Conservation (phyloP, 2,888 invertebrate genomes). For the Taphrorychus bicolor region DNA sequence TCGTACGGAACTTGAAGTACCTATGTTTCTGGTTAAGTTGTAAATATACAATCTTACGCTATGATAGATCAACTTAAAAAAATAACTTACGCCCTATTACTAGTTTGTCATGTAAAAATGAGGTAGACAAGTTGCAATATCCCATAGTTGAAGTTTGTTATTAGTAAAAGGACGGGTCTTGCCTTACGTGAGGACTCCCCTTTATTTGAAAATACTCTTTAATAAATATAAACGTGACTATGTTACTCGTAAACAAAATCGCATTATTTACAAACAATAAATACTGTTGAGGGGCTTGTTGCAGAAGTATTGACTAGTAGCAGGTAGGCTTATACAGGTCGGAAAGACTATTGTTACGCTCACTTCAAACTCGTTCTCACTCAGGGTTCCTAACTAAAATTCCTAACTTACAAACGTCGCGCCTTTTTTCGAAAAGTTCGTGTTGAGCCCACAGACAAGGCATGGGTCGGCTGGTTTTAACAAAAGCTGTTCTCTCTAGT, state of each 20-base stretch:
- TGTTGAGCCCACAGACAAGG: no score
- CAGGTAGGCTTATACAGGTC: not conserved
- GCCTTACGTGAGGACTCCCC: no score
- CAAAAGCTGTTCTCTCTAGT: no score
- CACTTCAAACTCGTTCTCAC: conserved; percentile 13
- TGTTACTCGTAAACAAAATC: conserved; percentile 13
- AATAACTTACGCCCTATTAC: no score
- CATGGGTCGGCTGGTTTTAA: no score
- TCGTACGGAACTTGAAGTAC: not conserved
- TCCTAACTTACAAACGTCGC: conserved; percentile 10
- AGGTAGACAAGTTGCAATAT: conserved; percentile 42
- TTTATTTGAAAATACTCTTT: no score
- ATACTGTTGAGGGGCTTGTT: conserved; percentile 35
- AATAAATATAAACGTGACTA: conserved; percentile 7
- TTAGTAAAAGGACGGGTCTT: no score
- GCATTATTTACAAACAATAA: conserved; percentile 22
- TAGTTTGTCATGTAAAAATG: conserved; percentile 48
- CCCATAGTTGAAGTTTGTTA: not conserved
- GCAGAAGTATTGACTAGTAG: conserved; percentile 36
- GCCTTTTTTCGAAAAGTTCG: no score
- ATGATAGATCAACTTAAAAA: no score
- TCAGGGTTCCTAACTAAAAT: conserved; percentile 35
- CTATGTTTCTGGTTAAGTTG: no score
- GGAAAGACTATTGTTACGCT: not conserved
- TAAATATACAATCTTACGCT: no score